Base-by-base conservation (phyloP, 1,140 invertebrate genomes). In the Octopus bimaculoides region DNA sequence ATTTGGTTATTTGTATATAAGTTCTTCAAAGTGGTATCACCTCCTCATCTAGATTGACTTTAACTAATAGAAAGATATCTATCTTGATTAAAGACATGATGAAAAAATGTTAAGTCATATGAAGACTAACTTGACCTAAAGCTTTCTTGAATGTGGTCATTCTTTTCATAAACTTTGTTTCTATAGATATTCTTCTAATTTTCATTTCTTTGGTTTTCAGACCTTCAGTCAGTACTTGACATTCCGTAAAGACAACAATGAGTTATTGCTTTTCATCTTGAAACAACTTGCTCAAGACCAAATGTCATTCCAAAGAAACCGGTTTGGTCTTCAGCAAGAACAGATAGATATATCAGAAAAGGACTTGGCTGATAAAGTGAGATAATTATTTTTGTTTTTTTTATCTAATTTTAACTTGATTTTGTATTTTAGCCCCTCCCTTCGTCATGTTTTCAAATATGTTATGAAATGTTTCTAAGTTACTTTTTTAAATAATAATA, bases 241-340 rank as follows among this genome's bases (percentile, higher is more conserved):
- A 5, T 99, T 95, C 91, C 96, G 97, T 85, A 95, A 96, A 86
- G 97, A 99, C 90, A 96, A 98, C 91, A 96, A 97, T 85, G 98
- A 99, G 88, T 92, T 99, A 14, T 90, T 99, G 0, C 96, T 98
- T 86, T 99, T 98, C 89, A 94, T 99, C 81, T 92, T 99, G 10
- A 95, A 97, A 69, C 97, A 99, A 89, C 92, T 99, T 79, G 94
- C 97, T 0, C 93, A 96, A 83, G 97, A 99, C 88, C 95, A 97
- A 87, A 91, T 97, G 76, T 92, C 94, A 2, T 98, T 96, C 87
- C 93, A 97, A 88, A 92, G 95, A 12, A 95, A 95, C 79, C 92
- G 95, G n/a, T 94, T 94, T 83, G 94, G 94, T 5, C 91, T 92
- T 81, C 92, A 93, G 17, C 86, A 88, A 73, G 88, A 90, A 71